Percentiles rank a stretch among this genome's conserved stretches.
phyloP scores from a whole-genome alignment of 2,888 invertebrate genomes.

The Brachyptera risi region DNA sequence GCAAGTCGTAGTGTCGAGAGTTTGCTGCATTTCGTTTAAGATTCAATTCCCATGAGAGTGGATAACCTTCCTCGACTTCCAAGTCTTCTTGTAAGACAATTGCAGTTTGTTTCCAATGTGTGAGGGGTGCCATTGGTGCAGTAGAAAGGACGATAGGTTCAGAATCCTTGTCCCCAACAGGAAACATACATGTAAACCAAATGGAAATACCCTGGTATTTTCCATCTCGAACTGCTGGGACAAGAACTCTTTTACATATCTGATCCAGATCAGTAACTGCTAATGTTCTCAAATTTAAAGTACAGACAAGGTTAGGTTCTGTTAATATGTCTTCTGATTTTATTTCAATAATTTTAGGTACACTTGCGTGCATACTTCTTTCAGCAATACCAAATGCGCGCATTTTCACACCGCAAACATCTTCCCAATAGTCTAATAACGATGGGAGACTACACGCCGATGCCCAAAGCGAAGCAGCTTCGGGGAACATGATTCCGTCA shows the following conservation, averaged over 20 bases:
- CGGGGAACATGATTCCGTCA: conserved; percentile 71
- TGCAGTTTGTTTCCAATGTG: conserved; percentile 72
- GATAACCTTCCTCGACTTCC: conserved; percentile 55
- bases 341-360: conserved; percentile 62
- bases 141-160: conserved; percentile 51
- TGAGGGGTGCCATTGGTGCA: conserved; percentile 52
- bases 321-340: conserved; percentile 57
- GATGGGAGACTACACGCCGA: conserved; percentile 59
- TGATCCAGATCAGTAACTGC: conserved; percentile 55
- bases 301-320: conserved; percentile 59
- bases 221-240: conserved; percentile 54
- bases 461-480: conserved; percentile 63
- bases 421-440: conserved; percentile 68
- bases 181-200: conserved; percentile 74
- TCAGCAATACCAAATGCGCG: conserved; percentile 55
- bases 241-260: conserved; percentile 58
- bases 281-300: conserved; percentile 64
- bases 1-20: conserved; percentile 61
- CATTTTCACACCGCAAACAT: conserved; percentile 80
- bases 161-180: conserved; percentile 45
- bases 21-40: conserved; percentile 52
- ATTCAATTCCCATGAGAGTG: conserved; percentile 64
- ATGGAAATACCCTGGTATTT: conserved; percentile 58
- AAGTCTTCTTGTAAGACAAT: conserved; percentile 68
- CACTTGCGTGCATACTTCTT: conserved; percentile 55